Percentiles rank a stretch among this genome's conserved stretches.
Conservation (phyloP, 1,140 invertebrate species). For the Papilio glaucus region DNA sequence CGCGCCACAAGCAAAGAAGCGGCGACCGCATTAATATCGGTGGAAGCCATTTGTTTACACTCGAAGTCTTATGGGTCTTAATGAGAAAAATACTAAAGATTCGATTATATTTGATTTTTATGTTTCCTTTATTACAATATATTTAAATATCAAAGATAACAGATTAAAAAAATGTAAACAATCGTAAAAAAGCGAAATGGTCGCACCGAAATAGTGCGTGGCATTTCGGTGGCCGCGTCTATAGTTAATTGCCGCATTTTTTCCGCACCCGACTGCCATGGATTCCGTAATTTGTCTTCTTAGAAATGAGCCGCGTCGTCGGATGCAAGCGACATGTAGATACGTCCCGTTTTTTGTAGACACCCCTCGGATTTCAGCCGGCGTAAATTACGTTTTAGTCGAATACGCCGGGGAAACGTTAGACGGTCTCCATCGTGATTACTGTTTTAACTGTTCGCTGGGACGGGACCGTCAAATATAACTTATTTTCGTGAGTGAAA, state of each 20-base stretch:
- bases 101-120: constrained; percentile 40
- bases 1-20: constrained; percentile 57
- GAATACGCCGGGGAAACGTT: constrained; percentile 78
- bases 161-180: constrained; percentile 60
- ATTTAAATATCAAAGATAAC: constrained; percentile 40
- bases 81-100: constrained; percentile 52
- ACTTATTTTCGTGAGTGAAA: constrained; percentile 67
- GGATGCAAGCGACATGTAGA: constrained; percentile 78
- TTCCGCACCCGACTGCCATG: constrained; percentile 71
- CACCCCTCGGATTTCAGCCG: constrained; percentile 69
- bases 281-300: constrained; percentile 81
- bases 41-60: constrained; percentile 67
- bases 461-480: constrained; percentile 75
- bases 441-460: constrained; percentile 72
- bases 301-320: constrained; percentile 82
- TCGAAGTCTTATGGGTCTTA: constrained; percentile 59
- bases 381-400: constrained; percentile 80
- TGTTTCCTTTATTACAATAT: constrained; percentile 45
- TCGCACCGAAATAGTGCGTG: constrained; percentile 65
- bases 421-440: constrained; percentile 75
- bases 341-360: constrained; percentile 71
- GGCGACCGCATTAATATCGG: constrained; percentile 67
- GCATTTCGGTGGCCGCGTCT: constrained; percentile 64
- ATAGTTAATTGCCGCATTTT: constrained; percentile 80
- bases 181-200: constrained; percentile 67